Percentiles rank a stretch among this genome's conserved stretches.
Evolutionary conservation across 2,797 vertebrate genomes (phyloP).

Genomic region (Hyperoplus lanceolatus): DNA sequence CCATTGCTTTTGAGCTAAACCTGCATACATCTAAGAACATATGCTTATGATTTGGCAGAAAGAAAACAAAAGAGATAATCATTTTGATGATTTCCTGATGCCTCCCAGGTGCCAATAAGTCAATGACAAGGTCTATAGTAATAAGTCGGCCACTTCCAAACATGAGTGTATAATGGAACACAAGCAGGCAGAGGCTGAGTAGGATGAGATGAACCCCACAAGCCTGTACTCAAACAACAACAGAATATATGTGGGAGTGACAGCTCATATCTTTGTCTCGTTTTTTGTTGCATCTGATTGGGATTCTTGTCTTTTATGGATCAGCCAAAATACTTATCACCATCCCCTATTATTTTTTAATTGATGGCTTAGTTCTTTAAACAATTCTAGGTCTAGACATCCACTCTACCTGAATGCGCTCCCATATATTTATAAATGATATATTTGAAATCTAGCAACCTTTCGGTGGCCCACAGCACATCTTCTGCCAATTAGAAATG

Average conservation of each 20-base stretch:
- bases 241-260: constrained; percentile 4
- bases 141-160: not conserved
- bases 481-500: constrained; percentile 61
- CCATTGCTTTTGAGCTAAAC: not conserved
- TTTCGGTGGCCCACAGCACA: constrained; percentile 14
- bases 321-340: not conserved
- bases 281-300: not conserved
- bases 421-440: constrained; percentile 37
- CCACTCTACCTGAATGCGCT: constrained; percentile 7
- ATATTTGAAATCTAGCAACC: constrained; percentile 37
- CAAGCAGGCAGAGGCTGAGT: not conserved
- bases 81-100: not conserved
- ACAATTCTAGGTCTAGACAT: not conserved
- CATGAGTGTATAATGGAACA: not conserved
- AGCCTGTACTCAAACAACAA: not conserved
- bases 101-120: not conserved
- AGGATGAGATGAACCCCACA: constrained; percentile 3
- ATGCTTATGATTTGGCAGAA: not conserved
- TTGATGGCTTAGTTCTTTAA: constrained; percentile 3
- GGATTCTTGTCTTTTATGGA: constrained; percentile 15
- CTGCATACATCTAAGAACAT: too few species aligned
- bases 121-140: not conserved
- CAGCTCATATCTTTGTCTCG: not conserved
- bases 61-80: not conserved
- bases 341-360: not conserved